These are phyloP conservation scores for Onychorhynchus coronatus DNA, from an alignment of 2,113 vertebrate genomes.

Conservation along the genomic window DNA sequence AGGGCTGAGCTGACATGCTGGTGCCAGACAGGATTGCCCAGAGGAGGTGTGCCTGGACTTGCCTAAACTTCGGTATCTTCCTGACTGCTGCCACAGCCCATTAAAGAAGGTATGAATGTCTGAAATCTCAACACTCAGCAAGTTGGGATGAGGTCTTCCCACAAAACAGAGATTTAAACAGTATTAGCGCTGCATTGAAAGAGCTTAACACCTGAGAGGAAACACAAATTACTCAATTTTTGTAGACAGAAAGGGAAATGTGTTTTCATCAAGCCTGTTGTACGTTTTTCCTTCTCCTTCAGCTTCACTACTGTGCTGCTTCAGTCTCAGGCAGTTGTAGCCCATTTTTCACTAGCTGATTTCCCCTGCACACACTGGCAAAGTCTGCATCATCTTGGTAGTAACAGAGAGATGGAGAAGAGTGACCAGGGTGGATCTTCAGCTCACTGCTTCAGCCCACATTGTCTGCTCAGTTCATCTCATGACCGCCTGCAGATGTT, in stretches of 20 bases:
- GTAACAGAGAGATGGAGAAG: not conserved
- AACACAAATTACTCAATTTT: not conserved
- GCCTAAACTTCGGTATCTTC: not conserved
- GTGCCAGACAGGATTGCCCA: not conserved
- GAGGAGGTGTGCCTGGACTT: not conserved
- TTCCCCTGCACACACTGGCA: accelerated
- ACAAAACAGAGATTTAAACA: not conserved
- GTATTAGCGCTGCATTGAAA: not conserved
- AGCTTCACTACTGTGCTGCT: not conserved
- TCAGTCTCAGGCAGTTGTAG: not conserved
- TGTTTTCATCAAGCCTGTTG: not conserved
- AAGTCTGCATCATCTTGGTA: not conserved
- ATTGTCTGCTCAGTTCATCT: not conserved
- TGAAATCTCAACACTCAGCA: not conserved
- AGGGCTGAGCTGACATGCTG: not conserved
- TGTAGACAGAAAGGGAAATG: not conserved
- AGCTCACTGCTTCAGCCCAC: not conserved
- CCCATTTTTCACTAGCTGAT: not conserved
- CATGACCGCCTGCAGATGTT: not conserved
- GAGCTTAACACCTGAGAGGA: not conserved
- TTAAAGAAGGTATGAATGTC: not conserved
- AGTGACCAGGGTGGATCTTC: not conserved
- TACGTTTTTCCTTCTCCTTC: not conserved
- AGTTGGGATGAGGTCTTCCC: not conserved
- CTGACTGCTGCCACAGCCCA: not conserved